Base-by-base conservation (phyloP, 1,140 invertebrate genomes). In the Magallana ariakensis region DNA sequence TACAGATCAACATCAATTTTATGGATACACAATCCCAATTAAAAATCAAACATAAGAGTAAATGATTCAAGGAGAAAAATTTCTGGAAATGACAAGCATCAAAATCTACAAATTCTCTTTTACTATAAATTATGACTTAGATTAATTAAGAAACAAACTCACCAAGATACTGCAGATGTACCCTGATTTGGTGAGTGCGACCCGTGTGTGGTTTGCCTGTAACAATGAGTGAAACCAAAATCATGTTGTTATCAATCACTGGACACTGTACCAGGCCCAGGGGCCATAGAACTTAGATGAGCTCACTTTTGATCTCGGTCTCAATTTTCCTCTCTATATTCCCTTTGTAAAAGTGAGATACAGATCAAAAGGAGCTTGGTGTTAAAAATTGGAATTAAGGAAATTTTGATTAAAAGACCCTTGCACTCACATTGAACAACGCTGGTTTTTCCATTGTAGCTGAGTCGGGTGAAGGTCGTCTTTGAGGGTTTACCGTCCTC, bases 161-260 rank as follows among this genome's bases (percentile, higher is more conserved):
- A 97, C 97, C 99, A 90, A 99, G 96, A 95, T 97, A 99, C 94
- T 99, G 99, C 58, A 99, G 96, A 95, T 99, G 99, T n/a, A 99
- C 98, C 87, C 99, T 96, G 88, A 99, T 99, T 95, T 99, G 99
- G 95, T 99, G 99, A 96, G 99, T 99, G 88, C 99, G 95, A 0
- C 99, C 99, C 1, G 99, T 99, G 91, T 97, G 97, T 0, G 99
- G 98, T 91, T 91, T 81, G 90, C 93, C 94, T 94, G 83, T 75
- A 46, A 46, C 33, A 46, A 46, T 46, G 33, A 46, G 33, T 46
- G 33, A 46, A 46, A 46, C 33, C 33, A 46, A 46, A 46, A 46
- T 46, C 2, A 46, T 46, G 33, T 33, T 33, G 1, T 33, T 33
- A 33, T 46, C 33, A 46, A 46, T 46, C 0, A 46, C 33, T 46